Percentiles rank a stretch among this genome's conserved stretches.
Conservation (phyloP, 2,888 invertebrate genomes). For the Drosophila sordidapex region DNA sequence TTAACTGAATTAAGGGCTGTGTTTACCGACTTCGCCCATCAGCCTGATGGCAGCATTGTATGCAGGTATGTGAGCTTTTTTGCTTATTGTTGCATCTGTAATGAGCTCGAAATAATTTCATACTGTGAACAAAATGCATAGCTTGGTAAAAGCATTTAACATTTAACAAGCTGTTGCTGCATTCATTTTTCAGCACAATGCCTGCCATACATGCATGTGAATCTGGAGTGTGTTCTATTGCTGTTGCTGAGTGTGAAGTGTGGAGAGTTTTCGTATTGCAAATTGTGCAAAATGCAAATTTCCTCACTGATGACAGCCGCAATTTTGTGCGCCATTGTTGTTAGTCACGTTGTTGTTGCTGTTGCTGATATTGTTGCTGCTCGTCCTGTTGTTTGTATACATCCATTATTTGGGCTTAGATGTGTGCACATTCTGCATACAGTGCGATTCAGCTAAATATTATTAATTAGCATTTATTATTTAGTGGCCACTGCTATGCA, state of each 20-base stretch:
- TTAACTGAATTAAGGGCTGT: constrained; percentile 53
- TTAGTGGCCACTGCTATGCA: background rate
- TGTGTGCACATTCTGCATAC: constrained; percentile 36
- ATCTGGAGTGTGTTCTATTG: background rate
- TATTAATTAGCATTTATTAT: background rate
- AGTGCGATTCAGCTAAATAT: constrained; percentile 15
- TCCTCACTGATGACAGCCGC: constrained; percentile 80
- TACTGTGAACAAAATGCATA: constrained; percentile 16
- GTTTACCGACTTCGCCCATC: constrained; percentile 30
- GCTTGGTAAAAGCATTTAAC: constrained; percentile 43
- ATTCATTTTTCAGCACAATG: constrained; percentile 13
- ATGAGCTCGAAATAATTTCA: constrained; percentile 59
- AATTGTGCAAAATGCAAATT: constrained; percentile 80
- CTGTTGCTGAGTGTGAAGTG: constrained; percentile 19
- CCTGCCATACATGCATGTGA: constrained; percentile 5
- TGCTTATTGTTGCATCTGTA: constrained; percentile 31
- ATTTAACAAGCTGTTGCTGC: constrained; percentile 30
- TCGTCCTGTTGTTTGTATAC: constrained; percentile 49
- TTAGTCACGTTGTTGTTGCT: constrained; percentile 32
- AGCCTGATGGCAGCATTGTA: constrained; percentile 5
- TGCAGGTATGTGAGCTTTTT: background rate
- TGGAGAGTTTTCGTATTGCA: constrained; percentile 72
- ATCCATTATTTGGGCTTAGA: constrained; percentile 56
- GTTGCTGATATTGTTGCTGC: constrained; percentile 27
- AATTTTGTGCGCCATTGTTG: constrained; percentile 74